Conservation (phyloP, 2,888 invertebrate species). For the Drosophila recens region DNA sequence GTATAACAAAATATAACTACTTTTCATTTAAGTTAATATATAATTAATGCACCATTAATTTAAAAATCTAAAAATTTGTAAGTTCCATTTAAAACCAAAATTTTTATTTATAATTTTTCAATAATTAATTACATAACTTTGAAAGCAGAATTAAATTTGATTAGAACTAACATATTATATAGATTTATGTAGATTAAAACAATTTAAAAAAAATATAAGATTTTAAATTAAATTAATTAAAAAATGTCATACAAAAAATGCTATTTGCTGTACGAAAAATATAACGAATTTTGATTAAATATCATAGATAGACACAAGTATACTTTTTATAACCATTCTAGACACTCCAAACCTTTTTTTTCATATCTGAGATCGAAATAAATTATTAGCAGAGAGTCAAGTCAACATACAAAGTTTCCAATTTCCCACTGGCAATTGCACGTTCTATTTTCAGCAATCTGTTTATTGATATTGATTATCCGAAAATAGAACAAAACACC, state of each 20-base stretch:
- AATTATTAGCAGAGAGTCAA: background rate
- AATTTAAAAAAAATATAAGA: no score
- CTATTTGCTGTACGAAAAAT: background rate
- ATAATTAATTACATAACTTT: no score
- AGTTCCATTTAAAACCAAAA: no score
- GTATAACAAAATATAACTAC: background rate
- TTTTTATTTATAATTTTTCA: no score
- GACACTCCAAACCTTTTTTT: background rate
- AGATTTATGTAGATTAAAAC: no score
- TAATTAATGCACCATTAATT: background rate
- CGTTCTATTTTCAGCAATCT: conserved; percentile 10
- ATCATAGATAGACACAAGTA: background rate
- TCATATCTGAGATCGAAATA: background rate
- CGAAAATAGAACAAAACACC: background rate
- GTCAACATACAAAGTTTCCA: background rate
- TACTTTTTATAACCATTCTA: background rate
- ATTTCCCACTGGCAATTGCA: conserved; percentile 5
- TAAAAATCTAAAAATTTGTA: no score
- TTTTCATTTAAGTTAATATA: background rate
- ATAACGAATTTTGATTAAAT: background rate
- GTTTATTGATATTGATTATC: conserved; percentile 44
- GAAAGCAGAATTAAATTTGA: no score
- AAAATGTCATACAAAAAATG: background rate
- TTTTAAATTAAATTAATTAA: no score
- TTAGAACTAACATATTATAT: no score